Evolutionary conservation across 2,888 invertebrate genomes (phyloP), one percentile per base, ranked within the genome.

Genomic region (Teleogryllus oceanicus): DNA sequence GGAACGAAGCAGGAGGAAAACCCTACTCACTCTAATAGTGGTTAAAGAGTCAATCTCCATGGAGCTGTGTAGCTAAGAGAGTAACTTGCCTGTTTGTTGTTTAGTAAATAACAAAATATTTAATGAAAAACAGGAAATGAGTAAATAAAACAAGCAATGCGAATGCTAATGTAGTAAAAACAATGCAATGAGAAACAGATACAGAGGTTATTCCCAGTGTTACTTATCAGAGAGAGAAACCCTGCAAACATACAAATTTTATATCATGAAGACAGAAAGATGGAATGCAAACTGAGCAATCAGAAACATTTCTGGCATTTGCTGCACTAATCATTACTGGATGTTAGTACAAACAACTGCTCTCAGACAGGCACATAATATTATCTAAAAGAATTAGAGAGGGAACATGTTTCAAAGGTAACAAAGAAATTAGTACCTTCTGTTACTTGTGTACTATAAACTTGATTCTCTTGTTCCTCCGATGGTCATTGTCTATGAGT

Each of bases 271-370:
- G 62, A 62, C 62, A 62, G 62, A n/a, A 62, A 62, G 62, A 62
- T n/a, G n/a, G 62, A 62, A 62, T 62, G 62, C 13, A 62, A 62
- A 62, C n/a, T 13, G 62, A 62, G n/a, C 62, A 62, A 62, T 13
- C 62, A 62, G 62, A 62, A 62, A 18, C 62, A 62, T 13, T 18
- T 62, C n/a, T 37, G 37, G 37, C 37, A 37, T 37, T 37, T 51
- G 16, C 50, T 79, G 79, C 79, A 79, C 37, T 50, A 79, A 21
- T 74, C 74, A 77, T 50, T 62, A n/a, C 62, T 62, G 13, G 62
- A 62, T 18, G 62, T 62, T 62, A 62, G 62, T n/a, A 62, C n/a
- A 18, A n/a, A 62, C 16, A 62, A n/a, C 62, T 62, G 62, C 62
- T 37, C 62, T 62, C n/a, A 62, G n/a, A 18, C 62, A 62, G 62